A percentile compares a stretch with the other conserved stretches of the same genome.
These are phyloP conservation scores for Desmodus rotundus DNA, from an alignment of 2,113 vertebrate species.

Conservation along the genomic window DNA sequence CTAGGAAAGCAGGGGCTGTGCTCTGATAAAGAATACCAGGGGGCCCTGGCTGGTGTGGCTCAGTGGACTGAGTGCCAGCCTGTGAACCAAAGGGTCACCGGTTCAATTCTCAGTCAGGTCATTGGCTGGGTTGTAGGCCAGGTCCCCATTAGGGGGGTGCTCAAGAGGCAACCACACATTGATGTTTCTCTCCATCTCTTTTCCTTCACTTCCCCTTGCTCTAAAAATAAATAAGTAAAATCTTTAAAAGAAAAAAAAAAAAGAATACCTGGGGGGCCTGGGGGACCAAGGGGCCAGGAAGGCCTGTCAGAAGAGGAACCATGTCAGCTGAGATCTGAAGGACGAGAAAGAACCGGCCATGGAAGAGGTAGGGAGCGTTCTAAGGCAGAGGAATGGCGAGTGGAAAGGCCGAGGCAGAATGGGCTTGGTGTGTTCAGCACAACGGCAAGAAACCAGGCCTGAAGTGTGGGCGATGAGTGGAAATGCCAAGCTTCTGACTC, in stretches of 20 bases:
- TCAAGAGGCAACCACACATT: background rate
- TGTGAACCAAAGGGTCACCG: background rate
- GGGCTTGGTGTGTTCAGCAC: background rate
- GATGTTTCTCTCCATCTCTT: background rate
- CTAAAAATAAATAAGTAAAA: background rate
- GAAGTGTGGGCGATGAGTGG: rapidly evolving
- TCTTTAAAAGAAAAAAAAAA: background rate
- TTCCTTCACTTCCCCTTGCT: background rate
- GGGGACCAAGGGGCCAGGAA: background rate
- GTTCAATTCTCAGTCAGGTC: background rate
- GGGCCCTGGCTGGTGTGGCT: no score
- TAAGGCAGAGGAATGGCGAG: background rate
- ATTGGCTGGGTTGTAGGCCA: background rate
- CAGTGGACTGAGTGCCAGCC: background rate
- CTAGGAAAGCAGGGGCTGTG: background rate
- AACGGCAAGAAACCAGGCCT: rapidly evolving
- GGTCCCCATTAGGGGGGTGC: background rate
- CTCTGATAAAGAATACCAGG: background rate
- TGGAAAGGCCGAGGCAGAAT: no score
- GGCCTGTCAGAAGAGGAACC: background rate
- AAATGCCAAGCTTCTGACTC: rapidly evolving
- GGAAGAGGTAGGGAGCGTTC: no score
- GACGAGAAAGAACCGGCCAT: background rate
- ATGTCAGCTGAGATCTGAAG: background rate
- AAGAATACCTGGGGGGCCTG: background rate